These are phyloP conservation scores for Micrastur ruficollis DNA, from an alignment of 2,797 vertebrate species.

Conservation along the genomic window DNA sequence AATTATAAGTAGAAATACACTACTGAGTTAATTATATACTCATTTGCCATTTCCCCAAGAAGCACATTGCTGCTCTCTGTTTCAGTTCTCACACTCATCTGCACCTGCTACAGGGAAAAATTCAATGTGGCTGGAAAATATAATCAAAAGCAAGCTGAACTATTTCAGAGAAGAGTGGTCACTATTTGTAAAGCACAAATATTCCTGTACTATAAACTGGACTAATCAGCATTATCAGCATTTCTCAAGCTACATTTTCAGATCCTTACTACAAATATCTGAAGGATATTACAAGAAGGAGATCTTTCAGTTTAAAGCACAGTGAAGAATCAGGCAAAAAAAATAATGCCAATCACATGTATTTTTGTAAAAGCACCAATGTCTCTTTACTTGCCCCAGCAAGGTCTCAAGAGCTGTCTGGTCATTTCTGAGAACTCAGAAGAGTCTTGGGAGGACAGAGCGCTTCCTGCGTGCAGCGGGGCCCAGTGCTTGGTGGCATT, in stretches of 20 bases:
- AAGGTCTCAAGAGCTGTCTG: background rate
- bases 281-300: background rate
- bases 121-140: background rate
- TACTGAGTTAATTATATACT: background rate
- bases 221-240: background rate
- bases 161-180: background rate
- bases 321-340: background rate
- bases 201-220: background rate
- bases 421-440: background rate
- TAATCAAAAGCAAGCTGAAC: background rate
- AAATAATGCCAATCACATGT: background rate
- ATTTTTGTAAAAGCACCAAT: background rate
- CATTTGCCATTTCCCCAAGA: background rate
- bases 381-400: background rate
- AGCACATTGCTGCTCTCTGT: background rate
- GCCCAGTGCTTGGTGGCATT: background rate
- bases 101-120: background rate
- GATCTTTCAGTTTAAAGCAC: background rate
- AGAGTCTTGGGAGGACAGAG: background rate
- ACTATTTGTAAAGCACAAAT: background rate
- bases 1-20: conserved; percentile 23
- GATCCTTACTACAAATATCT: background rate
- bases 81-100: background rate
- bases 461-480: fast-evolving
- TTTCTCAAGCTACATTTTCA: background rate